phyloP scores from a whole-genome alignment of 2,113 vertebrate species.

The Psophia crepitans region DNA sequence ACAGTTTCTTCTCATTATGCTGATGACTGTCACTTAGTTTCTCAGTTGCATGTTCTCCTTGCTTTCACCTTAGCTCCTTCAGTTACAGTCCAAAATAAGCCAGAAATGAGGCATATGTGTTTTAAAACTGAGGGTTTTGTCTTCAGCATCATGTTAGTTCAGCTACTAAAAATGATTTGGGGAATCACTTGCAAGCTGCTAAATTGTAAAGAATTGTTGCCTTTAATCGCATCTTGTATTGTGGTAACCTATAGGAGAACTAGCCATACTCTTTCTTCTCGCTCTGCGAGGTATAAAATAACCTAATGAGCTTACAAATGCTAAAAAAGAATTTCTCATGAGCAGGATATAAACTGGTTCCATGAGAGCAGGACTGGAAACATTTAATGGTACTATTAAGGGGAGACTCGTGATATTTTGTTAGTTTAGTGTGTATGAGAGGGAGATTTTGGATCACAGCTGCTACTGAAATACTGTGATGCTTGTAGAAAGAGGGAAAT shows the following conservation, averaged over 20 bases:
- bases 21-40: neutral
- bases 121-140: neutral
- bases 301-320: neutral
- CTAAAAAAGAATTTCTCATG: neutral
- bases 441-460: neutral
- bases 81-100: neutral
- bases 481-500: neutral
- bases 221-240: neutral
- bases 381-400: neutral
- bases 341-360: neutral
- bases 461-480: neutral
- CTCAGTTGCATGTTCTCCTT: neutral
- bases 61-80: slow-evolving; percentile 32
- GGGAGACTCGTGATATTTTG: neutral
- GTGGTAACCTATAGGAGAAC: neutral
- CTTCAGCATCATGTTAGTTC: neutral
- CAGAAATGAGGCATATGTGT: neutral
- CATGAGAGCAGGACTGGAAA: neutral
- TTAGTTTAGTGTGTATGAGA: neutral
- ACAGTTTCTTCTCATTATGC: neutral
- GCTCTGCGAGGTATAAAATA: neutral
- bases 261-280: neutral
- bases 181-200: neutral
- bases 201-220: neutral
- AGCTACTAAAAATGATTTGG: neutral